phyloP scores from a whole-genome alignment of 1,140 invertebrate genomes.

The Patella vulgata region DNA sequence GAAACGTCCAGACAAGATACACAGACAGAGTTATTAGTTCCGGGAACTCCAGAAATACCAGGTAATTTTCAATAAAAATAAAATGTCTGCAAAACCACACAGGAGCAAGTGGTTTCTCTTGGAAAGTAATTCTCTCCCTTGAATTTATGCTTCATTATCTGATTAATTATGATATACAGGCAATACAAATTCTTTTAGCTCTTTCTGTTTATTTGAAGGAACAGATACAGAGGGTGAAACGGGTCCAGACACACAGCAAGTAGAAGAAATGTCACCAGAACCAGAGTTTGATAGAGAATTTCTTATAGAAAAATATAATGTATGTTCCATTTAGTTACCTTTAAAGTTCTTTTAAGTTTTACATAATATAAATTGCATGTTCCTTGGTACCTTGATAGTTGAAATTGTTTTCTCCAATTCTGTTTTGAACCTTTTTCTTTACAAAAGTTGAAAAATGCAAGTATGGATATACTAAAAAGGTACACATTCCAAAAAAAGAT shows the following conservation, averaged over 20 bases:
- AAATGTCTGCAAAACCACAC: no score
- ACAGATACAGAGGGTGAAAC: conserved; percentile 29
- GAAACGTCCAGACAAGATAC: conserved; percentile 13
- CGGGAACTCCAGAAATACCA: conserved; percentile 53
- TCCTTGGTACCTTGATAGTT: no score
- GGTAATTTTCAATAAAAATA: conserved; percentile 25
- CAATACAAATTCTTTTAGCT: no score
- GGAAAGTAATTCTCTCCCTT: no score
- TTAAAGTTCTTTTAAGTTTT: not conserved
- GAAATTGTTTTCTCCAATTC: conserved; percentile 7
- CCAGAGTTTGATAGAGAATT: conserved; percentile 56
- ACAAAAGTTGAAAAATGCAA: no score
- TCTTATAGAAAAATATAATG: conserved; percentile 62
- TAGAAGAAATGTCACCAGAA: conserved; percentile 38
- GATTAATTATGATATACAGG: no score
- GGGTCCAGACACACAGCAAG: conserved; percentile 24
- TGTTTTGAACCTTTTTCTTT: not conserved
- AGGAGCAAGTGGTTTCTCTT: no score
- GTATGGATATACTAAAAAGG: no score
- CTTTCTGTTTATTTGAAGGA: no score
- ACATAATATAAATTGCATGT: not conserved
- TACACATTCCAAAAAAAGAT: no score
- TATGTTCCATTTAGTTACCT: no score
- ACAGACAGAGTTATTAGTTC: conserved; percentile 34
- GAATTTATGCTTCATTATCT: no score